These are phyloP conservation scores for Eonycteris spelaea DNA, from an alignment of 2,113 vertebrate species.

Conservation along the genomic window DNA sequence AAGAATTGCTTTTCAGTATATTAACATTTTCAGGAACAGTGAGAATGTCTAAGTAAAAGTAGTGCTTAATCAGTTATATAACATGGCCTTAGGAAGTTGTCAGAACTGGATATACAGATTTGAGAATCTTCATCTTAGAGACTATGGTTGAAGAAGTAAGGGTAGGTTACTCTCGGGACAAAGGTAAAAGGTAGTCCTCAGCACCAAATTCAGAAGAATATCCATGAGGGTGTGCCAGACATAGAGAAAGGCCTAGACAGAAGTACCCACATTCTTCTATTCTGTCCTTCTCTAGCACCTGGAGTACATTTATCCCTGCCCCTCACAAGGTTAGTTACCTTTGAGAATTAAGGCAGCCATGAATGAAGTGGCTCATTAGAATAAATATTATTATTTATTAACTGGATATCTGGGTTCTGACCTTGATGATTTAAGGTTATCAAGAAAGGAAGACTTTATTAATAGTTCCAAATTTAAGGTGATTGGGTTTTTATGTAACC, in stretches of 20 bases:
- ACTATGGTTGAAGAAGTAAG: neutral
- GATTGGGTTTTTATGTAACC: neutral
- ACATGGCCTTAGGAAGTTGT: neutral
- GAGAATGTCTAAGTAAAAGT: neutral
- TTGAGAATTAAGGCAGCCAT: neutral
- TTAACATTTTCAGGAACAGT: neutral
- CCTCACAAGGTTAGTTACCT: neutral
- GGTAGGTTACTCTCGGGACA: neutral
- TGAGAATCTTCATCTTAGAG: neutral
- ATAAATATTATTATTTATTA: neutral
- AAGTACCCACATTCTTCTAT: neutral
- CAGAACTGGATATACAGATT: neutral
- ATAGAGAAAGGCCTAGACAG: neutral
- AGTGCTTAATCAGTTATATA: neutral
- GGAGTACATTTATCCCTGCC: neutral
- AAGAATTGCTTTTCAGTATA: neutral
- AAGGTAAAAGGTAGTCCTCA: neutral
- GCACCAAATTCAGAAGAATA: neutral
- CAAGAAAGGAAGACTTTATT: no score
- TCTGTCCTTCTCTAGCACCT: neutral
- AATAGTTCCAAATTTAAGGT: neutral
- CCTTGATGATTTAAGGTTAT: neutral
- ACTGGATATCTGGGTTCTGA: neutral
- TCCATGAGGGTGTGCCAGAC: accelerated
- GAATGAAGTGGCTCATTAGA: neutral